phyloP scores from a whole-genome alignment of 2,888 invertebrate genomes.

The Torymus aiolomorphi region DNA sequence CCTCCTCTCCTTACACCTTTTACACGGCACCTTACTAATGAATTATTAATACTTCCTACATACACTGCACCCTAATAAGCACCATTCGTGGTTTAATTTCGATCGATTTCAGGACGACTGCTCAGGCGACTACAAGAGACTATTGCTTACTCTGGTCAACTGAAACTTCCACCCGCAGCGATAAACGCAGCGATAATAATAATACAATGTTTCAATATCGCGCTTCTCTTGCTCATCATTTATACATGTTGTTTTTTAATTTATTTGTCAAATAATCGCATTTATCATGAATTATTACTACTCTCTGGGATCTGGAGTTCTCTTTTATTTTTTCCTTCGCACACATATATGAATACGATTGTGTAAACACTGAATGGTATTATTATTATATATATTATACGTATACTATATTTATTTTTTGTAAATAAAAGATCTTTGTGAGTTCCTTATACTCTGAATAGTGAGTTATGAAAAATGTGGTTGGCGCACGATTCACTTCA shows the following conservation, averaged over 20 bases:
- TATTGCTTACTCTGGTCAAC: conserved; percentile 84
- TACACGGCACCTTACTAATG: conserved; percentile 21
- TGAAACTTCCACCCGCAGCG: conserved; percentile 45
- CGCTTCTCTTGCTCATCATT: conserved; percentile 5
- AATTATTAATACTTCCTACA: conserved; percentile 36
- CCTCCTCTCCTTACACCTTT: background rate
- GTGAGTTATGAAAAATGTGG: conserved; percentile 3
- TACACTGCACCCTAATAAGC: conserved; percentile 36
- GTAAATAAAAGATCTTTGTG: conserved; percentile 29
- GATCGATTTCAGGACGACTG: conserved; percentile 84
- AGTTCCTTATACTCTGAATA: conserved; percentile 29
- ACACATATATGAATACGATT: background rate
- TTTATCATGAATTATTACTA: conserved; percentile 28
- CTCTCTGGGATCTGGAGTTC: conserved; percentile 32
- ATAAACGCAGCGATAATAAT: too few relatives aligned
- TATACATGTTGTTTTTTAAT: conserved; percentile 23
- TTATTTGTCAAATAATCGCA: conserved; percentile 22
- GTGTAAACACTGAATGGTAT: background rate
- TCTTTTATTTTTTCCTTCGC: background rate
- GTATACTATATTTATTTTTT: conserved; percentile 13
- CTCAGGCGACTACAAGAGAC: conserved; percentile 92
- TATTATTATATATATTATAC: conserved; percentile 6
- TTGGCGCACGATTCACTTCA: background rate
- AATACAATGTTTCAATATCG: too few relatives aligned
- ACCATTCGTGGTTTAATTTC: conserved; percentile 58